Conservation (phyloP, 2,888 invertebrate genomes). For the Xestia c-nigrum region DNA sequence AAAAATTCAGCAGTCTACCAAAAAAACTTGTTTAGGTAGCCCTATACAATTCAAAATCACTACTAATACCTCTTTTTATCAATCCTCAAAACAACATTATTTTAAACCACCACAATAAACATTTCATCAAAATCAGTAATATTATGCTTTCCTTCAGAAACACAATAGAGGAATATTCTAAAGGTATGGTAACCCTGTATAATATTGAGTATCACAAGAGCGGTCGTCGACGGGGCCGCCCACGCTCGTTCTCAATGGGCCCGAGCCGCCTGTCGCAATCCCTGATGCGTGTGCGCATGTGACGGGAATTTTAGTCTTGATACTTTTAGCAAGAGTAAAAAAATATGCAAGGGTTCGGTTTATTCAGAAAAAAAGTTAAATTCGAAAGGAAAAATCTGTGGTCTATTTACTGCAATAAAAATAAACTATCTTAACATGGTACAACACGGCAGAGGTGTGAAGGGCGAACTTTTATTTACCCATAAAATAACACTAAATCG, state of each 20-base stretch:
- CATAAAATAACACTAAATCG: background rate
- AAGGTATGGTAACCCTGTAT: slow-evolving; percentile 63
- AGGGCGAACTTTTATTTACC: too few species aligned
- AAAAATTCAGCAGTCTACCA: background rate
- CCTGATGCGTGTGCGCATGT: slow-evolving; percentile 63
- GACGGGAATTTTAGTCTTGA: slow-evolving; percentile 58
- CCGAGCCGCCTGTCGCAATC: slow-evolving; percentile 69
- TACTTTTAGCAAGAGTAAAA: slow-evolving; percentile 59
- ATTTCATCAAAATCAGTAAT: slow-evolving; percentile 34
- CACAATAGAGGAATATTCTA: slow-evolving; percentile 40
- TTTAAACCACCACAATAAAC: background rate
- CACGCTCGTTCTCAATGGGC: slow-evolving; percentile 72
- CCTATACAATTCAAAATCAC: background rate
- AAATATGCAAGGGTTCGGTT: background rate
- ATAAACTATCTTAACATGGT: too few species aligned
- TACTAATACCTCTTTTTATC: background rate
- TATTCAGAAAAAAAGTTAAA: background rate
- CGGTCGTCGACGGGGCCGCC: slow-evolving; percentile 66
- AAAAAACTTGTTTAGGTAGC: background rate
- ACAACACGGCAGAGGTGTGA: too few species aligned
- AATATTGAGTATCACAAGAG: slow-evolving; percentile 70
- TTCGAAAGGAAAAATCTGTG: background rate
- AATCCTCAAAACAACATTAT: slow-evolving; percentile 20
- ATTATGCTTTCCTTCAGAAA: slow-evolving; percentile 32
- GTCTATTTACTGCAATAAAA: too few species aligned